phyloP scores from a whole-genome alignment of 2,797 vertebrate genomes.

The Microchirus variegatus region DNA sequence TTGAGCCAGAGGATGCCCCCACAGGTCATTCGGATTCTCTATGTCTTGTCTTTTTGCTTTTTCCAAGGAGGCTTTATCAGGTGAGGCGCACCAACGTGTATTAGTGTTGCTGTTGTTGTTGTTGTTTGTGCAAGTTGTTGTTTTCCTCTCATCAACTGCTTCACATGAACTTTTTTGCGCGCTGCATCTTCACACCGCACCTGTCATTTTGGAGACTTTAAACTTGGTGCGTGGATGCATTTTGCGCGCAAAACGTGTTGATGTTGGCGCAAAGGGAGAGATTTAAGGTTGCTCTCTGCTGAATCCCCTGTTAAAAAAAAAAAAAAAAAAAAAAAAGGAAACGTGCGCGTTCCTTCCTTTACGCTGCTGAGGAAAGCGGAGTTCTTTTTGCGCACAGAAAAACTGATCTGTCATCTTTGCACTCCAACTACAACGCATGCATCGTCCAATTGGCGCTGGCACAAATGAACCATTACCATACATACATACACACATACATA shows the following conservation, averaged over 20 bases:
- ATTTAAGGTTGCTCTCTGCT: background rate
- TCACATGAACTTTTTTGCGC: constrained; percentile 50
- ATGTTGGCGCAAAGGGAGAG: background rate
- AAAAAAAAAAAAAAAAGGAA: too few relatives aligned
- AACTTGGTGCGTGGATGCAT: background rate
- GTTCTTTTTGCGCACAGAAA: too few relatives aligned
- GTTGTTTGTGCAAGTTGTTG: background rate
- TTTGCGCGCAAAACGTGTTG: background rate
- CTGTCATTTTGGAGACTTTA: constrained; percentile 15
- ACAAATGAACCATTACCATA: too few relatives aligned
- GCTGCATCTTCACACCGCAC: background rate
- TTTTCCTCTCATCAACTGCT: constrained; percentile 2
- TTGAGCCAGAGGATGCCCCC: constrained; percentile 83
- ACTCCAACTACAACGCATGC: too few relatives aligned
- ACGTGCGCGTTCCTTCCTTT: too few relatives aligned
- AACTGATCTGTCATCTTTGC: too few relatives aligned
- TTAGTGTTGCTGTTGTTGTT: background rate
- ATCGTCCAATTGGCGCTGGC: too few relatives aligned
- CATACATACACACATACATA: too few relatives aligned
- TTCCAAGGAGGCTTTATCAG: constrained; percentile 85
- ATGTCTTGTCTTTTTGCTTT: constrained; percentile 82
- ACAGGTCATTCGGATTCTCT: constrained; percentile 82
- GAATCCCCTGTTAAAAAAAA: too few relatives aligned
- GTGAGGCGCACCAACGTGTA: constrained; percentile 61
- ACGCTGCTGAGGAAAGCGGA: too few relatives aligned